phyloP scores from a whole-genome alignment of 2,888 invertebrate genomes.

The Monopis laevigella region DNA sequence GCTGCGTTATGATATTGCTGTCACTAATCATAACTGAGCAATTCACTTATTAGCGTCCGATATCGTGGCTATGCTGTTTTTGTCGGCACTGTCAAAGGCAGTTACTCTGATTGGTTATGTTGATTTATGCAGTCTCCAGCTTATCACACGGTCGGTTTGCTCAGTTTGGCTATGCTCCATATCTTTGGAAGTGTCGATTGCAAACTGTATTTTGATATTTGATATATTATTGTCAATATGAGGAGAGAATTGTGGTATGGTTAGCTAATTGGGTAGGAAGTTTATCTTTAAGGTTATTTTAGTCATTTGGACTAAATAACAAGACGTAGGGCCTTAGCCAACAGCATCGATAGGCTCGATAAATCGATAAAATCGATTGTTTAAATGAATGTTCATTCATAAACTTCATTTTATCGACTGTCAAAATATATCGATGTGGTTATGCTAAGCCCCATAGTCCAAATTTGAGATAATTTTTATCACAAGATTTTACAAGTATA shows the following conservation, averaged over 20 bases:
- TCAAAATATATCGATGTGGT: too few relatives aligned
- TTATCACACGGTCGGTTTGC: constrained; percentile 50
- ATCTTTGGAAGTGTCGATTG: constrained; percentile 42
- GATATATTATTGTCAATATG: constrained; percentile 22
- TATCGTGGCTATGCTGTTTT: constrained; percentile 27
- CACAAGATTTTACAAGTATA: too few relatives aligned
- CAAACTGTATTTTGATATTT: constrained; percentile 25
- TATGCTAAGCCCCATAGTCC: too few relatives aligned
- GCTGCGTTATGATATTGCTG: constrained; percentile 24
- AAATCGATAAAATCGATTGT: too few relatives aligned
- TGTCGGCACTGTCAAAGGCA: constrained; percentile 35
- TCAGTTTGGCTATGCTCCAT: constrained; percentile 42
- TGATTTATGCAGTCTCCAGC: constrained; percentile 52
- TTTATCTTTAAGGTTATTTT: not conserved
- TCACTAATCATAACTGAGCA: constrained; percentile 15
- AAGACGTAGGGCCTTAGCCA: not conserved
- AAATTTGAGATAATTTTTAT: too few relatives aligned
- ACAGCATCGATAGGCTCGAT: too few relatives aligned
- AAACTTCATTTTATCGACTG: too few relatives aligned
- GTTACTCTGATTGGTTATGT: constrained; percentile 35
- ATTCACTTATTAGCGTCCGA: constrained; percentile 13
- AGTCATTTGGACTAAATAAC: not conserved
- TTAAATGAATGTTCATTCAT: too few relatives aligned
- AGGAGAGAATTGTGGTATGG: not conserved
- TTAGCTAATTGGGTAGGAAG: not conserved